These are phyloP conservation scores for Hybos culiciformis DNA, from an alignment of 2,888 invertebrate genomes.

Conservation along the genomic window DNA sequence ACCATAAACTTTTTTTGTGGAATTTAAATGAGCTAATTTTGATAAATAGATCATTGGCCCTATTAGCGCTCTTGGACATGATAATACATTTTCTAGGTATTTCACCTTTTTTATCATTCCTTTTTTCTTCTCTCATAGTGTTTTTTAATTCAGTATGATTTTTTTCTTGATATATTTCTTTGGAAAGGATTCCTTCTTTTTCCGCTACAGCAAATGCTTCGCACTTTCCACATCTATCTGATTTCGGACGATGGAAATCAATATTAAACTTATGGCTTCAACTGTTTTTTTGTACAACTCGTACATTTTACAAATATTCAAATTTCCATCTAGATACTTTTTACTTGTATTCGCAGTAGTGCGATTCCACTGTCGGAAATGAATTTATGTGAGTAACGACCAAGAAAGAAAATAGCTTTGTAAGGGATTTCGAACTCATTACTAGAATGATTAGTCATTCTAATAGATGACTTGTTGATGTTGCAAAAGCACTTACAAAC, in stretches of 20 bases:
- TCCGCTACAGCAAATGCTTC: background rate
- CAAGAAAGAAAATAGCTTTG: too few species aligned
- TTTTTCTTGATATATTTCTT: too few species aligned
- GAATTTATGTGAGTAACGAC: too few species aligned
- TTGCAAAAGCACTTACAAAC: too few species aligned
- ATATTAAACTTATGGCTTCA: background rate
- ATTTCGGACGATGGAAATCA: background rate
- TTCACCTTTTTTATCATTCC: background rate
- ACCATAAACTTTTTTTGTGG: background rate
- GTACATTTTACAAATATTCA: conserved; percentile 7
- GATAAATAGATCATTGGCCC: background rate
- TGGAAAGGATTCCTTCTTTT: background rate
- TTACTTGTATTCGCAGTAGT: conserved; percentile 6
- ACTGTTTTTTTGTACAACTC: conserved; percentile 3
- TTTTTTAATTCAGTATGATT: background rate
- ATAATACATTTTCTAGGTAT: background rate
- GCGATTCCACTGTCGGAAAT: background rate
- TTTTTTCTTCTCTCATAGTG: background rate
- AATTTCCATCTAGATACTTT: conserved; percentile 6
- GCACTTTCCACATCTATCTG: background rate
- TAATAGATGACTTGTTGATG: too few species aligned
- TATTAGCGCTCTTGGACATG: background rate
- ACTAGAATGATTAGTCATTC: too few species aligned
- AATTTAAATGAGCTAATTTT: too few species aligned
- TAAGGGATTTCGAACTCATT: too few species aligned